These are phyloP conservation scores for Empidonax alnorum DNA, from an alignment of 2,113 vertebrate species.

Conservation along the genomic window DNA sequence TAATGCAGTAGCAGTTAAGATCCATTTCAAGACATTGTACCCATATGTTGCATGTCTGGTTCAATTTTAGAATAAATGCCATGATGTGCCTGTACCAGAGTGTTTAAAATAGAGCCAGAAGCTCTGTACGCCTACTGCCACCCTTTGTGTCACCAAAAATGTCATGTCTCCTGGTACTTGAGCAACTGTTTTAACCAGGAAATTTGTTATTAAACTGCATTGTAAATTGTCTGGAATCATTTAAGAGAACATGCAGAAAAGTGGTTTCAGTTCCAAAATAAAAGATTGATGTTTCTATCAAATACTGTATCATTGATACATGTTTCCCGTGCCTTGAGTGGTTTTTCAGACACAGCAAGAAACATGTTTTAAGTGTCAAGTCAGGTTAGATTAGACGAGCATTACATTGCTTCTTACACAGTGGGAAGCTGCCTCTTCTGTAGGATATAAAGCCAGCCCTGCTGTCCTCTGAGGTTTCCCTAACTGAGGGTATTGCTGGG, in stretches of 20 bases:
- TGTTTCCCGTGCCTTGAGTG: rapidly evolving
- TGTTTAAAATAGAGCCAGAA: neutral
- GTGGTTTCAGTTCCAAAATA: neutral
- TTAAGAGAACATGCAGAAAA: neutral
- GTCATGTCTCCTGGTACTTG: neutral
- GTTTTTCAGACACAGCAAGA: neutral
- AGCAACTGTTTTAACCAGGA: neutral
- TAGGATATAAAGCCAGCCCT: neutral
- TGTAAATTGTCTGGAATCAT: neutral
- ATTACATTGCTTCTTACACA: neutral
- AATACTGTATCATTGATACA: neutral
- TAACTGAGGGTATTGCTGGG: neutral
- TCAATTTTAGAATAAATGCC: neutral
- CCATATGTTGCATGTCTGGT: neutral
- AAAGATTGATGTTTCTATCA: neutral
- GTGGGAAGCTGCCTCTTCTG: neutral
- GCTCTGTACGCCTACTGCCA: neutral
- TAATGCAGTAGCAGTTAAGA: neutral
- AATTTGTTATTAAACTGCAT: neutral
- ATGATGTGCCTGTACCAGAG: neutral
- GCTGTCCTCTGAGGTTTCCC: neutral
- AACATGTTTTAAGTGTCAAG: neutral
- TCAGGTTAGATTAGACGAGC: neutral
- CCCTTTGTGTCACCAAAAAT: neutral
- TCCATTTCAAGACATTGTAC: neutral